Percentiles rank a stretch among this genome's conserved stretches.
These are phyloP conservation scores for Dinocampus coccinellae DNA, from an alignment of 2,888 invertebrate genomes.

Conservation along the genomic window DNA sequence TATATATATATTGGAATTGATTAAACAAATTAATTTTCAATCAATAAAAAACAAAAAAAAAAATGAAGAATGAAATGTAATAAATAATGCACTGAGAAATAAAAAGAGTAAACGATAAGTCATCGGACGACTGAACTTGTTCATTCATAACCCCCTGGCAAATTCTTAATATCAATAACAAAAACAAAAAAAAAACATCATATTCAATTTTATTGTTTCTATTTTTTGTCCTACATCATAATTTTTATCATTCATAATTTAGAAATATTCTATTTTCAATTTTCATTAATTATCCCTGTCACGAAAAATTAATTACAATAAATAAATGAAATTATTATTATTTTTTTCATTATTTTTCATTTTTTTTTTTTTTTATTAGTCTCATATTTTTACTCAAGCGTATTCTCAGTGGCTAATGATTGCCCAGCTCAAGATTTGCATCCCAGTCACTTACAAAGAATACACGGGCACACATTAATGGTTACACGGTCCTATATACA, in stretches of 20 bases:
- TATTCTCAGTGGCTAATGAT: constrained; percentile 39
- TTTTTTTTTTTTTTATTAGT: background rate
- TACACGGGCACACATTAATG: constrained; percentile 31
- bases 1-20: too few species aligned
- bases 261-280: too few species aligned
- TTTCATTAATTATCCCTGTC: background rate
- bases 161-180: constrained; percentile 32
- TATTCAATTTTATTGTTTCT: too few species aligned
- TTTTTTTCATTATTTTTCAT: background rate
- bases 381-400: constrained; percentile 17
- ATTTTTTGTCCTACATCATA: too few species aligned
- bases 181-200: constrained; percentile 41
- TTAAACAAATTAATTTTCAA: background rate
- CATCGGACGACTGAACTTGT: background rate
- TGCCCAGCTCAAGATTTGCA: constrained; percentile 40
- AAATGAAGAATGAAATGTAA: background rate
- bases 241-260: too few species aligned
- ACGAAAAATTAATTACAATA: too few species aligned
- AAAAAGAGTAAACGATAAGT: background rate
- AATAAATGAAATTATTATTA: too few species aligned
- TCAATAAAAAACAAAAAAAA: background rate
- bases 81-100: constrained; percentile 9
- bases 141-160: background rate
- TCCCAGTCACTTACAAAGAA: constrained; percentile 40
- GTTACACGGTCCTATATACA: constrained; percentile 34